Base-by-base conservation (phyloP, 2,113 vertebrate genomes). In the Engystomops pustulosus region DNA sequence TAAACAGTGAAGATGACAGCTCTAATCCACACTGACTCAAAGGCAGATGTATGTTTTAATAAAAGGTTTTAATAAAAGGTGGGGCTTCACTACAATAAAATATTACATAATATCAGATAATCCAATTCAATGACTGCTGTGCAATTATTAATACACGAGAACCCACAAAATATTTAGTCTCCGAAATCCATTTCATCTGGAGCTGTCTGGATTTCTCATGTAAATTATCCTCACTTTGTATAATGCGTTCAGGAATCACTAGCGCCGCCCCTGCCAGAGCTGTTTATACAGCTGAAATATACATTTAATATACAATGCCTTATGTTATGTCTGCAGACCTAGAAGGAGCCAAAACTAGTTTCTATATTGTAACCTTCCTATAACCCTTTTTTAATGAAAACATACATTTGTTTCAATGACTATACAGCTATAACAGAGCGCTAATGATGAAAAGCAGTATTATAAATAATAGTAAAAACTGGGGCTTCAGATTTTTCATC, bases 281-380 rank as follows among this genome's bases (percentile, higher is more conserved):
- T 77, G 74, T 76, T 76, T 77, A 77, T 77, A 77, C 3, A 76
- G 20, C 1, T 77, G 30, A 76, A 53, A 36, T 74, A 49, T 27
- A 51, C 17, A 34, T 53, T 45, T 20, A 76, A 53, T 76, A 36
- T 77, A 55, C 9, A 77, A 38, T 10, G 49, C 15, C n/a, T 77
- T 36, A 55, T 77, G 74, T 77, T 77, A 77, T 55, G 74, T 38
- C 74, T 77, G 34, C 23, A 23, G 30, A 14, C 51, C 8, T 38
- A 18, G 6, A 53, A 55, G 49, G 74, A 55, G 74, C 49, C 49
- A 55, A 38, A 23, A 36, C 17, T 6, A 11, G 15, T n/a, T 55
- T 38, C 34, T 77, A 20, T 38, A 77, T 38, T 36, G 9, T 38
- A 36, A 36, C 30, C 49, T 58, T 55, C 36, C 30, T 58, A 58